phyloP scores from a whole-genome alignment of 2,888 invertebrate species.

The Brenthis ino region DNA sequence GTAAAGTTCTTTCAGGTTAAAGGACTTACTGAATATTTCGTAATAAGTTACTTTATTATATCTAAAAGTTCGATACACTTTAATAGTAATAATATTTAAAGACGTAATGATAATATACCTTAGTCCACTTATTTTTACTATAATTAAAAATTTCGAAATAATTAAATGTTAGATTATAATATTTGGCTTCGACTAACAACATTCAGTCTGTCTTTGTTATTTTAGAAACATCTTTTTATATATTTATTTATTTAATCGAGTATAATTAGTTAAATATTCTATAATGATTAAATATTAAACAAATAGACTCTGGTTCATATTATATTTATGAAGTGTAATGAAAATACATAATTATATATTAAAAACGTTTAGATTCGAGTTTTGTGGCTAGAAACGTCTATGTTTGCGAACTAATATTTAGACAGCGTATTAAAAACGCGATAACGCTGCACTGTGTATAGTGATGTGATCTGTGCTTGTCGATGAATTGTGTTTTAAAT shows the following conservation, averaged over 20 bases:
- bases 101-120: too few relatives aligned
- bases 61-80: neutral
- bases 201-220: too few relatives aligned
- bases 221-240: too few relatives aligned
- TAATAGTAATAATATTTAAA: neutral
- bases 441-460: conserved; percentile 65
- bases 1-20: too few relatives aligned
- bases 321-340: neutral
- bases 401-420: conserved; percentile 62
- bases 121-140: too few relatives aligned
- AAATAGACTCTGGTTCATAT: neutral
- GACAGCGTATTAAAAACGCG: conserved; percentile 62
- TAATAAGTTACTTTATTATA: neutral
- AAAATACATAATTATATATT: conserved; percentile 21
- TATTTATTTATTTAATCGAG: too few relatives aligned
- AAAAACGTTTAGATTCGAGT: conserved; percentile 34
- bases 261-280: too few relatives aligned
- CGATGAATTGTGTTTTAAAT: conserved; percentile 33
- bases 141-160: too few relatives aligned
- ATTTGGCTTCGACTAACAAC: too few relatives aligned
- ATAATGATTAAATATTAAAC: neutral
- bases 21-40: too few relatives aligned
- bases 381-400: conserved; percentile 52
- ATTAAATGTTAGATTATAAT: too few relatives aligned
- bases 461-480: conserved; percentile 47